Evolutionary conservation across 2,888 invertebrate genomes (phyloP).

Genomic region (Microchrysa polita): DNA sequence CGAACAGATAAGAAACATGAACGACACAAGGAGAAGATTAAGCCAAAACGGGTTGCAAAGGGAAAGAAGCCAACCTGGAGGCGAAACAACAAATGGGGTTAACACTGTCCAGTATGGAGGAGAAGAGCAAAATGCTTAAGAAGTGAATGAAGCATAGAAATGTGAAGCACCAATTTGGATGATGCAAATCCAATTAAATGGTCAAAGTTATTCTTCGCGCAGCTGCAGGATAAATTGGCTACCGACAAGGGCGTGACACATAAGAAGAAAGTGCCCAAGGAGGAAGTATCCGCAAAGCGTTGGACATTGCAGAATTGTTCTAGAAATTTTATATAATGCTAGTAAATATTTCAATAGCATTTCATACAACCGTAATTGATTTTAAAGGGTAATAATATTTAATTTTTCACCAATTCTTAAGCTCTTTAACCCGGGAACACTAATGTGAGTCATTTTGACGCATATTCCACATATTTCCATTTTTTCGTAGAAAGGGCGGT

Average conservation of each 20-base stretch:
- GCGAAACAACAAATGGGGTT: slow-evolving; percentile 64
- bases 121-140: slow-evolving; percentile 68
- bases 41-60: slow-evolving; percentile 71
- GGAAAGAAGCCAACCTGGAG: slow-evolving; percentile 65
- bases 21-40: slow-evolving; percentile 84
- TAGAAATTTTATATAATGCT: no score
- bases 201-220: slow-evolving; percentile 86
- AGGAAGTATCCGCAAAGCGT: slow-evolving; percentile 68
- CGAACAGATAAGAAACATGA: slow-evolving; percentile 90
- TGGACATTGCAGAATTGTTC: slow-evolving; percentile 68
- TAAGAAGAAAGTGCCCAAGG: slow-evolving; percentile 62
- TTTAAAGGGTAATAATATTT: no score
- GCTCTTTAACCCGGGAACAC: no score
- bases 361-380: no score
- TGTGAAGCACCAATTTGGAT: slow-evolving; percentile 63
- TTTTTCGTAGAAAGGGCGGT: no score
- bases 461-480: no score
- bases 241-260: slow-evolving; percentile 60
- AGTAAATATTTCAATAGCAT: no score
- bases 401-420: no score
- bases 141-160: slow-evolving; percentile 73
- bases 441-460: no score
- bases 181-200: slow-evolving; percentile 71
- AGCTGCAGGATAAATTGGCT: slow-evolving; percentile 80
- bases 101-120: slow-evolving; percentile 67